Conservation (phyloP, 2,113 vertebrate genomes). For the Hipposideros armiger region DNA sequence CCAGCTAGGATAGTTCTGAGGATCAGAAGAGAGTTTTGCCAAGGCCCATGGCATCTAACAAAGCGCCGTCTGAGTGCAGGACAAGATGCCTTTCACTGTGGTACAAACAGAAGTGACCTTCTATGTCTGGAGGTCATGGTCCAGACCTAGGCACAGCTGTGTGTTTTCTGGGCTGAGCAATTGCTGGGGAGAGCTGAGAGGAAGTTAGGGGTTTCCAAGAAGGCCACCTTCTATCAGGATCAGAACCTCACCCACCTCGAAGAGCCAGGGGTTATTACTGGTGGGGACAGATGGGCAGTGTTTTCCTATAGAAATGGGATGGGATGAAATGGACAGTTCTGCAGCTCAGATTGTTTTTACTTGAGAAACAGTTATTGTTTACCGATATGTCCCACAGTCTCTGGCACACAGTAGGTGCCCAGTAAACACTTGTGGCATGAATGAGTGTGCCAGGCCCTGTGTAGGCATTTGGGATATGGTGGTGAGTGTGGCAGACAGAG, state of each 20-base stretch:
- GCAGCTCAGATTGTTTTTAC: background rate
- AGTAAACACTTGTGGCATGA: background rate
- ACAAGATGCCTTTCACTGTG: fast-evolving
- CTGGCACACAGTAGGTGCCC: background rate
- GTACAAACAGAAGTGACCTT: background rate
- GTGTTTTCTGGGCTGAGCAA: background rate
- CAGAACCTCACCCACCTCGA: background rate
- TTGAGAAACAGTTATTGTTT: background rate
- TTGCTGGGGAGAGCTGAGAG: fast-evolving
- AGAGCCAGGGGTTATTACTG: background rate
- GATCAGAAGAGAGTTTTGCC: background rate
- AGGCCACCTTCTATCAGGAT: background rate
- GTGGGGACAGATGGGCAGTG: background rate
- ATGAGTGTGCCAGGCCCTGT: fast-evolving
- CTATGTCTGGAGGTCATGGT: background rate
- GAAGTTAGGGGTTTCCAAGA: background rate
- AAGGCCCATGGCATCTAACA: background rate
- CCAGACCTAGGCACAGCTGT: background rate
- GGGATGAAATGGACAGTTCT: background rate
- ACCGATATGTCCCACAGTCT: background rate
- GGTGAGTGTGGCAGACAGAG: background rate
- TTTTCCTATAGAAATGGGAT: background rate
- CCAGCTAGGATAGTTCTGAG: background rate
- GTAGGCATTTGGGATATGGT: background rate
- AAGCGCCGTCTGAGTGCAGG: fast-evolving